These are phyloP conservation scores for Hermodice carunculata DNA, from an alignment of 2,888 invertebrate genomes.

Conservation along the genomic window DNA sequence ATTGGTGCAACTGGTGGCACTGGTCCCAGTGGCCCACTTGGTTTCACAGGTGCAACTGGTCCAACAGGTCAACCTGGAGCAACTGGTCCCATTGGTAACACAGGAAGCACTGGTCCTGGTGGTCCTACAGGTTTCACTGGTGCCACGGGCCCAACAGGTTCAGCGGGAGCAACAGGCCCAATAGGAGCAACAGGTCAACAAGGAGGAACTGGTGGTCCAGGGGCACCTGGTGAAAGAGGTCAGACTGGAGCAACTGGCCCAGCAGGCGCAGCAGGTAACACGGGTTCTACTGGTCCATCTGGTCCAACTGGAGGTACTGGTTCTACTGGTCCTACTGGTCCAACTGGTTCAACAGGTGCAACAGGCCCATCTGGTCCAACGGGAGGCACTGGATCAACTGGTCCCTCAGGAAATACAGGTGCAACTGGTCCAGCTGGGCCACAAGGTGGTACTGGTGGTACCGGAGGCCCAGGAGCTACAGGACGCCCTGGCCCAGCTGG, in stretches of 20 bases:
- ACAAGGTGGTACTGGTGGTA: not conserved
- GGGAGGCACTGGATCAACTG: conserved; percentile 14
- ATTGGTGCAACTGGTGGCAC: conserved; percentile 18
- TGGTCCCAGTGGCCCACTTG: not conserved
- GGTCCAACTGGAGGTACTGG: conserved; percentile 4
- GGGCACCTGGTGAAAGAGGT: conserved; percentile 7
- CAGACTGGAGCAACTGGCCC: conserved; percentile 15
- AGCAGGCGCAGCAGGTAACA: conserved; percentile 7
- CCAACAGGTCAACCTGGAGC: not conserved
- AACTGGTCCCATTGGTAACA: not conserved
- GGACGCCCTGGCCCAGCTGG: conserved; percentile 21
- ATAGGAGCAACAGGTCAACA: conserved; percentile 8
- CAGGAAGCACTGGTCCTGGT: conserved; percentile 1
- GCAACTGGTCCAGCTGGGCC: conserved; percentile 9
- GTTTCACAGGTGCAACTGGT: not conserved
- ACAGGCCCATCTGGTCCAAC: conserved; percentile 13
- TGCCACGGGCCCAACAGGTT: conserved; percentile 7
- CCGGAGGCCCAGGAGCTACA: not conserved
- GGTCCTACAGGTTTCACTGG: conserved; percentile 7
- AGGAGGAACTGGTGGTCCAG: too few species aligned
- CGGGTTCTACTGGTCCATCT: not conserved
- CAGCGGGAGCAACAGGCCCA: conserved; percentile 9
- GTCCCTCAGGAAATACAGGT: not conserved
- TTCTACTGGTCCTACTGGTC: conserved; percentile 7
- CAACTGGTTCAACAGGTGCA: conserved; percentile 7